These are phyloP conservation scores for Oreochromis niloticus DNA, from an alignment of 2,113 vertebrate genomes.

Conservation along the genomic window DNA sequence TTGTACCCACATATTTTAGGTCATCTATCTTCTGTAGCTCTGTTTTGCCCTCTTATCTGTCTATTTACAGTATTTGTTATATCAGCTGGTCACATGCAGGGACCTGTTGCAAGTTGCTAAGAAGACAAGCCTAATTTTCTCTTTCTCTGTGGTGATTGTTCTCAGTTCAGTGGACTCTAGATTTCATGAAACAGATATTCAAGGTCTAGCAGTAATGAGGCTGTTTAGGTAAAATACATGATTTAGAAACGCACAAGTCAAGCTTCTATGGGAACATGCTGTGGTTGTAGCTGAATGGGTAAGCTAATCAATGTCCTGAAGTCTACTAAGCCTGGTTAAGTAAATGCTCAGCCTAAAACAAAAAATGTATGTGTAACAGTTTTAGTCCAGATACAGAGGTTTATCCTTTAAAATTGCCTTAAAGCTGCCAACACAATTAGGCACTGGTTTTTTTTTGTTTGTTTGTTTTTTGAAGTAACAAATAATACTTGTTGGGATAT, in stretches of 20 bases:
- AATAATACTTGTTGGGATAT: not conserved
- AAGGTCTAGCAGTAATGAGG: not conserved
- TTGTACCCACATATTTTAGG: not conserved
- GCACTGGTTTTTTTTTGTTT: rapidly evolving
- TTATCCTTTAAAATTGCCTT: not conserved
- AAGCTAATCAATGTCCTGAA: slow-evolving; percentile 12
- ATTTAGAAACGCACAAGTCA: not conserved
- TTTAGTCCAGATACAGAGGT: not conserved
- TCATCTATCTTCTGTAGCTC: not conserved
- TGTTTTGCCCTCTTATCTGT: not conserved
- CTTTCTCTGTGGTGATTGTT: not conserved
- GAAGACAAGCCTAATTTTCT: not conserved
- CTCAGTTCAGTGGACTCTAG: not conserved
- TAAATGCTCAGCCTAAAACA: not conserved
- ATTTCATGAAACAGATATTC: not conserved
- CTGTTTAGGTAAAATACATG: not conserved
- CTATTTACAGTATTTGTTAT: not conserved
- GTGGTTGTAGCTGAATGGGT: slow-evolving; percentile 1
- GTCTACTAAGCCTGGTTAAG: not conserved
- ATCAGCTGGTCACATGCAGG: slow-evolving; percentile 15
- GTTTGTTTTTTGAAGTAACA: not conserved
- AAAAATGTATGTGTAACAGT: not conserved
- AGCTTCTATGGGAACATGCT: not conserved
- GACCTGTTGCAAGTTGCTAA: not conserved
- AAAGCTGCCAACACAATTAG: not conserved